These are phyloP conservation scores for Gorsachius magnificus DNA, from an alignment of 2,797 vertebrate species.

Conservation along the genomic window DNA sequence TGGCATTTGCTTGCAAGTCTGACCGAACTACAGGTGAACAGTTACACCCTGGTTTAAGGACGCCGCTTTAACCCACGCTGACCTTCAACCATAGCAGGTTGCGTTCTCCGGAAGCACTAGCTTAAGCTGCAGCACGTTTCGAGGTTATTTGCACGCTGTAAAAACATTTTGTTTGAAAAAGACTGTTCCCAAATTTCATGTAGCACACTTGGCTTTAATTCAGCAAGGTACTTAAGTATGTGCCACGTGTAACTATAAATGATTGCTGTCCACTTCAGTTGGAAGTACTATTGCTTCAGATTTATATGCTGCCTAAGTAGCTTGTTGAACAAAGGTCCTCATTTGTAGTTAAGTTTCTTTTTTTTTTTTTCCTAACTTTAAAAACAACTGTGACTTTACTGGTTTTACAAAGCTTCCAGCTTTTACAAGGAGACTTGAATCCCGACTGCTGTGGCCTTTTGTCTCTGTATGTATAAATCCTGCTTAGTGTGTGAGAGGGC, in stretches of 20 bases:
- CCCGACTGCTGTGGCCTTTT: neutral
- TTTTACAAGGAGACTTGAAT: neutral
- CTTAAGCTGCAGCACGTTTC: neutral
- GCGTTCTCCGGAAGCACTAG: neutral
- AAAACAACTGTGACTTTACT: neutral
- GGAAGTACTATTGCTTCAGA: neutral
- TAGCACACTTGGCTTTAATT: neutral
- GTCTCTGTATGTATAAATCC: neutral
- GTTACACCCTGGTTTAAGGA: neutral
- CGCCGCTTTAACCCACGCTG: neutral
- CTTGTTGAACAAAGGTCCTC: conserved; percentile 2
- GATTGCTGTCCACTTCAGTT: neutral
- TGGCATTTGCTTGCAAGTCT: neutral
- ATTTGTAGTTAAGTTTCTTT: neutral
- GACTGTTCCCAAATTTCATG: neutral
- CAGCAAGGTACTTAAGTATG: neutral
- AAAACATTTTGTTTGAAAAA: neutral
- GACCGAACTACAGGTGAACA: neutral
- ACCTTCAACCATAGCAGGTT: neutral
- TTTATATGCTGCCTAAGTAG: neutral
- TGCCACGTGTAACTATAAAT: neutral
- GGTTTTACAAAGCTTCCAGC: neutral
- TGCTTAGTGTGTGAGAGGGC: neutral
- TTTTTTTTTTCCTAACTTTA: neutral
- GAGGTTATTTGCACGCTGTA: neutral